phyloP scores from a whole-genome alignment of 2,113 vertebrate species.

The Daboia siamensis region DNA sequence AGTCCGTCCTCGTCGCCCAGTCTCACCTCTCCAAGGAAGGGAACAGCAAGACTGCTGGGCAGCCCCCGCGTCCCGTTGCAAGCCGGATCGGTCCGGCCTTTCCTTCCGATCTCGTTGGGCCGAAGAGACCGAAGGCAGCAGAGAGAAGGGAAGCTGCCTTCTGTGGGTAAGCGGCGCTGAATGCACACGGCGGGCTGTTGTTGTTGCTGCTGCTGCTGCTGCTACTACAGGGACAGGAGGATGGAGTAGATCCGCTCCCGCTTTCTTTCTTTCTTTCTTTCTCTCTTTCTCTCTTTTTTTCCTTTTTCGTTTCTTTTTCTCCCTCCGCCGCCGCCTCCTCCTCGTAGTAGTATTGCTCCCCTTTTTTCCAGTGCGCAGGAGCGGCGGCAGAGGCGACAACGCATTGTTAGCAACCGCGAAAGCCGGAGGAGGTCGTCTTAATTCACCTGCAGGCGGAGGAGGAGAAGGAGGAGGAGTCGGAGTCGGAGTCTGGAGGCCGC shows the following conservation, averaged over 20 bases:
- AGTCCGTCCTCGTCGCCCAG: not conserved
- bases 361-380: constrained; percentile 43
- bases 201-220: not conserved
- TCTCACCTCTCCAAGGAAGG: constrained; percentile 37
- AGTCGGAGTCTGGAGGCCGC: not conserved
- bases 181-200: not conserved
- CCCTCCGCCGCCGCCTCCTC: not conserved
- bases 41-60: not conserved
- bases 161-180: not conserved
- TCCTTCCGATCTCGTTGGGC: not conserved
- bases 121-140: too few relatives aligned
- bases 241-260: not conserved
- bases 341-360: not conserved
- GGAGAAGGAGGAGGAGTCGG: constrained; percentile 1
- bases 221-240: not conserved
- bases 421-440: not conserved
- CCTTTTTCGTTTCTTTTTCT: too few relatives aligned
- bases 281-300: too few relatives aligned
- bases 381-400: constrained; percentile 23
- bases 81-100: not conserved
- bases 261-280: not conserved
- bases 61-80: not conserved
- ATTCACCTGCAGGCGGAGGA: constrained; percentile 11
- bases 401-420: not conserved
- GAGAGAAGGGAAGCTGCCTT: not conserved